Base-by-base conservation (phyloP, 1,140 invertebrate species). In the Lordiphosa collinella region DNA sequence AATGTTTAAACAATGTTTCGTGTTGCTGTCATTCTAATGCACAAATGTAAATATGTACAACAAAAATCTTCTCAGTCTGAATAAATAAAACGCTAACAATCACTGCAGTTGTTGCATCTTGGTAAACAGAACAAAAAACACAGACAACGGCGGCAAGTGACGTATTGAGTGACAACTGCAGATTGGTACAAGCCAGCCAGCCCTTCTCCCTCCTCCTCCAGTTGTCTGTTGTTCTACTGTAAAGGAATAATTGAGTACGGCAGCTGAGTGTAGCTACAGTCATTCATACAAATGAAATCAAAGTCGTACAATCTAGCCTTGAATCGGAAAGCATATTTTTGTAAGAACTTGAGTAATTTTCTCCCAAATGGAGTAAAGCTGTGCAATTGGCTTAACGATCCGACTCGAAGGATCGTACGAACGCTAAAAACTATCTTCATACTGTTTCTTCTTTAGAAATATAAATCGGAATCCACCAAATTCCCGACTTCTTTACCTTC, bases 21-120 rank as follows among this genome's bases (percentile, higher is more conserved):
- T 14, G 12, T 34, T 37, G 16, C 46, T 47, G 34, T 14, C 32
- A 22, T 29, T 16, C 25, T 32, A 13, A 35, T 60, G 60, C 44
- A 67, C 55, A 53, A 68, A 68, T 68, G 64, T 43, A 68, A 68
- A 68, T 68, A 68, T 68, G 64, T 68, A 62, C 62, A 25, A 11
- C 16, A 66, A 67, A 67, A 67, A 58, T 67, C 63, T 46, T 50
- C 63, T 46, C 53, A 38, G 53, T 66, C 63, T 57, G 46, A 67
- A 67, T 47, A 67, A 67, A 67, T 67, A 67, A 58, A 67, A 54
- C n/a, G 40, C 63, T 58, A 67, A 67, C 63, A 66, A 66, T 66
- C 53, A 40, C 52, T 47, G 63, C 63, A 66, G 38, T 49, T 49
- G 38, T 65, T 65, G 61, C 62, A 66, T 34, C 46, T 35, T 14